Conservation (phyloP, 2,113 vertebrate species). For the Tenrec ecaudatus region DNA sequence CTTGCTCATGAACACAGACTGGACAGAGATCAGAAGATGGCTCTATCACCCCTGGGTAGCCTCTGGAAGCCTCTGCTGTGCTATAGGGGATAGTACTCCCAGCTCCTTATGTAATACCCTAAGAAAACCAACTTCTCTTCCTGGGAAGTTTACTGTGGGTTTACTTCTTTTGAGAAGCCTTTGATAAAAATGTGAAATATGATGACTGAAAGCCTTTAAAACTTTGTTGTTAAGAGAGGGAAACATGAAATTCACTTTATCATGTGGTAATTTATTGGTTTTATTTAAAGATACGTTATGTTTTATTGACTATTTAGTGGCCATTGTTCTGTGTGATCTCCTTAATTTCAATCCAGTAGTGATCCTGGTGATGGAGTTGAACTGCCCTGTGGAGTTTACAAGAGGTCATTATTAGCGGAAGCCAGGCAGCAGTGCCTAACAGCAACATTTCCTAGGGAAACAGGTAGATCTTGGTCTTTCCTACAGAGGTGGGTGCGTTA, state of each 20-base stretch:
- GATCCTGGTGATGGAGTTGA: not conserved
- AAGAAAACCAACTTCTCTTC: constrained; percentile 77
- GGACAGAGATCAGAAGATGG: constrained; percentile 45
- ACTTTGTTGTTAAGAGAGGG: not conserved
- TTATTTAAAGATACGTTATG: constrained; percentile 32
- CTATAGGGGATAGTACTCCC: constrained; percentile 39
- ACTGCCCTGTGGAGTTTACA: not conserved
- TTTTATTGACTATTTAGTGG: not conserved
- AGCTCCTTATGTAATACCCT: constrained; percentile 71
- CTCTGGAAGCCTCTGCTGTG: constrained; percentile 41
- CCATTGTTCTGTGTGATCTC: not conserved
- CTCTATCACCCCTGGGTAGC: constrained; percentile 42
- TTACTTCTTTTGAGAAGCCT: constrained; percentile 21
- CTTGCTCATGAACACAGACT: constrained; percentile 64
- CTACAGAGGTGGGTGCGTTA: not conserved
- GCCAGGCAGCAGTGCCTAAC: too few species aligned
- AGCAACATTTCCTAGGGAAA: not conserved
- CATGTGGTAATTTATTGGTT: constrained; percentile 12
- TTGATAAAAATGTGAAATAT: constrained; percentile 52
- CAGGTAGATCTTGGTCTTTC: not conserved
- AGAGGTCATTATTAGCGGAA: not conserved
- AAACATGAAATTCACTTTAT: constrained; percentile 11
- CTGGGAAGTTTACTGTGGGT: constrained; percentile 74
- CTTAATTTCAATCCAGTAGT: not conserved
- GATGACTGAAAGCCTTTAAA: not conserved